Base-by-base conservation (phyloP, 2,797 vertebrate genomes). In the Caiman crocodilus region DNA sequence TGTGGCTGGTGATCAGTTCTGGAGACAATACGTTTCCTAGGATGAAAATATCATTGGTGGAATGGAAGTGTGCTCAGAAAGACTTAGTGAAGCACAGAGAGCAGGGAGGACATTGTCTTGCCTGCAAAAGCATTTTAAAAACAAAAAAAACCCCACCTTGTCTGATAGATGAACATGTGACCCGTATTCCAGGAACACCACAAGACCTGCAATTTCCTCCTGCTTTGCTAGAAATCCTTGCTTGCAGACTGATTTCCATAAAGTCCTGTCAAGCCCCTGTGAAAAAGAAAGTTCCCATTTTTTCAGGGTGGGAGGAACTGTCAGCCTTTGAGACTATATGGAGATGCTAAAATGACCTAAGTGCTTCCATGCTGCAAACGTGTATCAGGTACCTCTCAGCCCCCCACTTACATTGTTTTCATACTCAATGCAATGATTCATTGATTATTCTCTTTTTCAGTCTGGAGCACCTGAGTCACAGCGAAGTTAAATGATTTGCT, bases 1-100 rank as follows among this genome's bases (percentile, higher is more conserved):
- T 3, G 0, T 90, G 95, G 91, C 79, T 90, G 82, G 79, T 79
- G 91, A 87, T 95, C 9, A 58, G 35, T 92, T 96, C 91, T 64
- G 74, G 74, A 97, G 80, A 95, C 26, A 64, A 91, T 21, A 26
- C 14, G 28, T 90, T 92, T 95, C 79, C 87, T 1, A 0, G 80
- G 85, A 90, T 63, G 85, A 94, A 88, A 85, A 69, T 95, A 80
- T 84, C 89, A 88, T 67, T 5, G 4, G 20, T 83, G 25, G 67
- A 11, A 32, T 60, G 20, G 69, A 73, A 65, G 60, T 2, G 56
- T 26, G 7, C 20, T 23, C 67, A 16, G 55, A 59, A 69, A 84
- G 30, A 75, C 63, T 57, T 59, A 18, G 17, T 16, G 17, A 60
- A 79, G 32, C 63, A 28, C 7, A 14, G 32, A 42, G n/a, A 65